phyloP scores from a whole-genome alignment of 2,797 vertebrate species.

The Mormyrops attenuatus region DNA sequence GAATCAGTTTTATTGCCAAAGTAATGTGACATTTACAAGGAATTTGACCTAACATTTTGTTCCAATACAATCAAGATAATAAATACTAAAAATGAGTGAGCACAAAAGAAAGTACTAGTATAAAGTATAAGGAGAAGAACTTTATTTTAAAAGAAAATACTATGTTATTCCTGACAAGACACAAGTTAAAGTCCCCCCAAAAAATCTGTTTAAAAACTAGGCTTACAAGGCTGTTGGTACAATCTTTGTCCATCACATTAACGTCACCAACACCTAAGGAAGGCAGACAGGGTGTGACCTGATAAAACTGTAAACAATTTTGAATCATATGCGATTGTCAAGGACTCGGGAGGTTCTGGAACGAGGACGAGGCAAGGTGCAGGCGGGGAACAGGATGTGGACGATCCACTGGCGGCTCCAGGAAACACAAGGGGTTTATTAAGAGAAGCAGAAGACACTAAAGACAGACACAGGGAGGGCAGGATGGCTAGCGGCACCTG shows the following conservation, averaged over 20 bases:
- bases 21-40: too few relatives aligned
- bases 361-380: background rate
- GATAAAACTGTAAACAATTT: background rate
- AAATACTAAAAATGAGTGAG: too few relatives aligned
- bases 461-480: too few relatives aligned
- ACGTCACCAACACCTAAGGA: background rate
- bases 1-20: too few relatives aligned
- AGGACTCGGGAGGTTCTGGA: background rate
- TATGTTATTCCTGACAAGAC: background rate
- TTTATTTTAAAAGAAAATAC: background rate
- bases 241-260: background rate
- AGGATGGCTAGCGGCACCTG: too few relatives aligned
- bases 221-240: background rate
- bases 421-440: background rate
- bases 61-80: too few relatives aligned
- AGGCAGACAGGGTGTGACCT: background rate
- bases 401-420: background rate
- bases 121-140: background rate
- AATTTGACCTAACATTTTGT: too few relatives aligned
- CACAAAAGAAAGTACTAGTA: too few relatives aligned
- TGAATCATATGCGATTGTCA: background rate
- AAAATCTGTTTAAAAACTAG: background rate
- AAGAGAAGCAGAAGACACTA: too few relatives aligned
- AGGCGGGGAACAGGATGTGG: background rate
- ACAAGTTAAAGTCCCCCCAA: background rate